Evolutionary conservation across 1,140 invertebrate genomes (phyloP).

Genomic region (Bacillus rossius): DNA sequence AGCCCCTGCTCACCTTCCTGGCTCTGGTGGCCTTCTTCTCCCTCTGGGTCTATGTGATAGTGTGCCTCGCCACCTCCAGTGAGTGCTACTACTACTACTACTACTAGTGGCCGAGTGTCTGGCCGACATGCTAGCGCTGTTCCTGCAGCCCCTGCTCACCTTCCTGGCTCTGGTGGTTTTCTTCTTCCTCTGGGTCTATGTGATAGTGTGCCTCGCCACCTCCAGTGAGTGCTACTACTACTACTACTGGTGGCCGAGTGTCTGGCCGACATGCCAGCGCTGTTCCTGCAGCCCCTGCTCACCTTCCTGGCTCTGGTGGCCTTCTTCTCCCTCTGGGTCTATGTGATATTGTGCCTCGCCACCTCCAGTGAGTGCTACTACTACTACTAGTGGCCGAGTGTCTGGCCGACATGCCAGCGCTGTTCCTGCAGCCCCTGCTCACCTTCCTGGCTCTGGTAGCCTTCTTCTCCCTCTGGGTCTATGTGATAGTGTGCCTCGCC

Average conservation of each 20-base stretch:
- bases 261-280: slow-evolving; percentile 72
- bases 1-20: slow-evolving; percentile 81
- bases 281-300: slow-evolving; percentile 82
- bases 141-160: slow-evolving; percentile 83
- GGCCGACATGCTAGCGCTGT: slow-evolving; percentile 75
- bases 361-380: slow-evolving; percentile 66
- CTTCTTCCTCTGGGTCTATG: slow-evolving; percentile 77
- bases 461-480: slow-evolving; percentile 83
- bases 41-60: slow-evolving; percentile 79
- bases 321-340: slow-evolving; percentile 83
- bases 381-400: too few species aligned
- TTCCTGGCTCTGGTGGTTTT: slow-evolving; percentile 73
- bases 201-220: slow-evolving; percentile 66
- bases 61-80: slow-evolving; percentile 64
- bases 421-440: slow-evolving; percentile 82
- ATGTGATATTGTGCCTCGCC: slow-evolving; percentile 64
- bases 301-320: slow-evolving; percentile 72
- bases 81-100: too few species aligned
- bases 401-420: slow-evolving; percentile 72
- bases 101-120: too few species aligned
- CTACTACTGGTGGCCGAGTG: too few species aligned
- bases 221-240: slow-evolving; percentile 64
- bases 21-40: slow-evolving; percentile 71
- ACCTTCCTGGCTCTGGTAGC: slow-evolving; percentile 72
- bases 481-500: slow-evolving; percentile 64